These are phyloP conservation scores for Dromiciops gliroides DNA, from an alignment of 2,113 vertebrate genomes.

Conservation along the genomic window DNA sequence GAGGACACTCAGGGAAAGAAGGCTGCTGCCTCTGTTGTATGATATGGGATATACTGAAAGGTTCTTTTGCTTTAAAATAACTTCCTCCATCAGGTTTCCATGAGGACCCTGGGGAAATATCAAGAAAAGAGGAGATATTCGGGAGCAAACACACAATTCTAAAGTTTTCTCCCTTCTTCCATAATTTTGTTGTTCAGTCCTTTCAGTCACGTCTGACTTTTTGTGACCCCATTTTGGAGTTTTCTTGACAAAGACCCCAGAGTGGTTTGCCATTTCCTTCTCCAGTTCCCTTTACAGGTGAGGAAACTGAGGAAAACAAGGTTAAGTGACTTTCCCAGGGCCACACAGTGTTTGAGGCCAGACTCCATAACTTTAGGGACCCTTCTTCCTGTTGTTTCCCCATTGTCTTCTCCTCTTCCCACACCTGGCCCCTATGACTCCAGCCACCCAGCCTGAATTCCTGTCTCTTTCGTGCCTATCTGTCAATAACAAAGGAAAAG, in stretches of 20 bases:
- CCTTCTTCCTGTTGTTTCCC: background rate
- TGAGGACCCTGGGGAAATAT: background rate
- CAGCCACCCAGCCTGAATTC: background rate
- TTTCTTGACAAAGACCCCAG: too few species aligned
- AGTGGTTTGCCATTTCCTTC: too few species aligned
- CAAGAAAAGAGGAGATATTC: background rate
- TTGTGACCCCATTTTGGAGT: too few species aligned
- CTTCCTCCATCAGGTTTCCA: background rate
- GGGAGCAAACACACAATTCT: background rate
- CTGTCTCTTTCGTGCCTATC: background rate
- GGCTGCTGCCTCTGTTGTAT: background rate
- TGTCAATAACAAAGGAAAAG: background rate
- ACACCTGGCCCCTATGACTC: background rate
- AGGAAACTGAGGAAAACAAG: too few species aligned
- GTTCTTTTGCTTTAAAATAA: background rate
- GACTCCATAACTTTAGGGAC: background rate
- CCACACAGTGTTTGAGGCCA: too few species aligned
- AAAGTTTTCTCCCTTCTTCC: background rate
- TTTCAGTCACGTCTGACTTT: too few species aligned
- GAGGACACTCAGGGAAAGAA: background rate
- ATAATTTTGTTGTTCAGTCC: too few species aligned
- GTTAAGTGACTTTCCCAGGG: too few species aligned
- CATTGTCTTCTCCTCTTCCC: background rate
- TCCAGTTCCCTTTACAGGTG: too few species aligned
- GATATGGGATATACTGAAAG: background rate